Conservation (phyloP, 2,797 vertebrate genomes). For the Pempheris klunzingeri region DNA sequence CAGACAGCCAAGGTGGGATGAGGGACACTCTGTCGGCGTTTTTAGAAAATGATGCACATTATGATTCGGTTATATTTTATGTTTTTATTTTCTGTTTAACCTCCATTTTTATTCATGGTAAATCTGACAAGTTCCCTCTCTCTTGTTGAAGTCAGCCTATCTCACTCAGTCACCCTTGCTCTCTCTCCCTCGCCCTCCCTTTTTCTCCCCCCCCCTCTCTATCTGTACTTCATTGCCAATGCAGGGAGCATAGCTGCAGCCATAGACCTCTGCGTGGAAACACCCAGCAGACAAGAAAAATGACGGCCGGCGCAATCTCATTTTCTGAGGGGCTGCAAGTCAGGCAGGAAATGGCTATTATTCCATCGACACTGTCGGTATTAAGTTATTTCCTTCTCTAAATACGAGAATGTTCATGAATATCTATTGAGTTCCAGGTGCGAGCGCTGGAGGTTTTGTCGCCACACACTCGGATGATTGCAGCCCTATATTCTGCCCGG, state of each 20-base stretch:
- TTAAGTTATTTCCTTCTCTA: conserved; percentile 99
- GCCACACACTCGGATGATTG: conserved; percentile 90
- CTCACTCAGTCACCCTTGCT: conserved; percentile 48
- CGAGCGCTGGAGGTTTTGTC: conserved; percentile 87
- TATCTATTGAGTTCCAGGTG: conserved; percentile 99
- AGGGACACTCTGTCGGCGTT: conserved; percentile 4
- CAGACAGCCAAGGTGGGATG: background rate
- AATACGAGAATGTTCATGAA: conserved; percentile 99
- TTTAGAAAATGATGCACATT: conserved; percentile 45
- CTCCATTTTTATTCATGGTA: conserved; percentile 69
- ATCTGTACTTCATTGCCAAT: conserved; percentile 91
- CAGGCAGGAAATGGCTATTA: conserved; percentile 99
- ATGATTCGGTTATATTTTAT: conserved; percentile 44
- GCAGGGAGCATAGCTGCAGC: conserved; percentile 86
- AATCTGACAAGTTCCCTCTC: conserved; percentile 61
- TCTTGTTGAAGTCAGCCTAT: conserved; percentile 53
- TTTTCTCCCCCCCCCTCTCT: conserved; percentile 53
- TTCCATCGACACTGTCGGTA: conserved; percentile 99
- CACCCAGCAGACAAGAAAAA: conserved; percentile 97
- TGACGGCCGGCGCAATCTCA: conserved; percentile 96
- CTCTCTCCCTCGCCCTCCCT: conserved; percentile 25
- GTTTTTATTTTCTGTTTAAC: conserved; percentile 66
- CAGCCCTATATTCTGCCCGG: conserved; percentile 93
- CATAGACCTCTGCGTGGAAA: conserved; percentile 88
- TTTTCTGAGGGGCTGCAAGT: conserved; percentile 99